A percentile compares a stretch with the other conserved stretches of the same genome.
Evolutionary conservation across 1,140 invertebrate genomes (phyloP).

Genomic region (Eulimnadia texana): DNA sequence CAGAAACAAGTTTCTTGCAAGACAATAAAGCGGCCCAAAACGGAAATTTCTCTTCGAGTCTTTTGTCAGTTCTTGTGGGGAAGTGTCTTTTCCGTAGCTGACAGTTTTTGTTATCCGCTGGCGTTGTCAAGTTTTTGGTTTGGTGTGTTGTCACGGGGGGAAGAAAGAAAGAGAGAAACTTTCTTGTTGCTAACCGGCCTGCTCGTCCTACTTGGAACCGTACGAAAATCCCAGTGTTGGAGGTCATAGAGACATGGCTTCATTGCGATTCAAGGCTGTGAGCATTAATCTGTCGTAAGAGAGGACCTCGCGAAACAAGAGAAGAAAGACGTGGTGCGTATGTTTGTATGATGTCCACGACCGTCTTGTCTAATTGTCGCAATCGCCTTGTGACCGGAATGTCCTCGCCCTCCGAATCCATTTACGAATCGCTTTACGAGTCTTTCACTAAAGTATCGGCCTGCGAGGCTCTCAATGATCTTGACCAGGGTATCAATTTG

Average conservation of each 20-base stretch:
- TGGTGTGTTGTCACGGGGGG: too few relatives aligned
- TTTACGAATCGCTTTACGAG: not conserved
- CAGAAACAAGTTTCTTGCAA: too few relatives aligned
- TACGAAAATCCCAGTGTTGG: not conserved
- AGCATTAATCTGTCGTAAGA: not conserved
- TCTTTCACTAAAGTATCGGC: not conserved
- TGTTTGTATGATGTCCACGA: too few relatives aligned
- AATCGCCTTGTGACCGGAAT: too few relatives aligned
- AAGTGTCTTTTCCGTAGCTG: too few relatives aligned
- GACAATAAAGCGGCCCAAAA: too few relatives aligned
- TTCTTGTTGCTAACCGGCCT: not conserved
- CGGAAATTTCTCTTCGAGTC: too few relatives aligned
- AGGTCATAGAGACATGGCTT: not conserved
- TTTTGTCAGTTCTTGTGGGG: too few relatives aligned
- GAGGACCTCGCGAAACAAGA: not conserved
- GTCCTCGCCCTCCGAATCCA: not conserved
- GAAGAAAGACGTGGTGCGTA: not conserved
- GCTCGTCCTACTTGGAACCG: not conserved
- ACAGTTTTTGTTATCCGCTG: too few relatives aligned
- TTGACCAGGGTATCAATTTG: not conserved
- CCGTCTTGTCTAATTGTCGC: too few relatives aligned
- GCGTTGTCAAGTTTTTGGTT: too few relatives aligned
- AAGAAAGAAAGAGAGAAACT: too few relatives aligned
- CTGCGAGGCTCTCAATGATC: not conserved
- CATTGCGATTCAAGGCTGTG: not conserved